Base-by-base conservation (phyloP, 2,888 invertebrate genomes). In the Brachyptera putata region DNA sequence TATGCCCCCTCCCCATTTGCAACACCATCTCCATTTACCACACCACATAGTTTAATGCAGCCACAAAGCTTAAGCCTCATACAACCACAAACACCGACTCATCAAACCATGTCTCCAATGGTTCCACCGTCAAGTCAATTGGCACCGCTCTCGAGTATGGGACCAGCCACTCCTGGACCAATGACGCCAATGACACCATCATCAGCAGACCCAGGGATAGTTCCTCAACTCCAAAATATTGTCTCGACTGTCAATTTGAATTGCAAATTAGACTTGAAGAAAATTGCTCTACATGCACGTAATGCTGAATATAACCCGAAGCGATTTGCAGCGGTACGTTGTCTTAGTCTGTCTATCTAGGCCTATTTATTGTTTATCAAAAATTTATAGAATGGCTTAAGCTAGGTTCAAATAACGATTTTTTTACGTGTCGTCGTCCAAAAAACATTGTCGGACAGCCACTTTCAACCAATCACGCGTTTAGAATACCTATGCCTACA, bases 241-340 rank as follows among this genome's bases (percentile, higher is more conserved):
- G 98, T 99, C 0, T 95, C 97, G 49, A 99, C 98, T 3, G 97
- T 99, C 0, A 98, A 96, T 75, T 78, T 99, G 57, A 91, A 89
- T 69, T 96, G 96, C 74, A 94, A 93, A 76, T 77, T 98, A 66
- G 97, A 99, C 72, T 79, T 99, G 63, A 97, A 98, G 72, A 94
- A 92, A 77, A 99, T 99, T 68, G 97, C 98, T 0, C 78, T 98
- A 1, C 96, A 96, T 74, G 97, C 98, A 0, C 86, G 98, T 73
- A 99, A 99, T 79, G 98, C 98, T 1, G 98, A 99, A 76, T 99
- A 98, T 73, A 99, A 99, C 75, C 98, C 98, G 7, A 98, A 98
- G 76, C 88, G 98, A 70, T 99, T 99, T 80, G 96, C 97, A 56
- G 98, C 98, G 37, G 97, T n/a, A n/a, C n/a, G n/a, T n/a, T n/a